Base-by-base conservation (phyloP, 2,888 invertebrate species). In the Drosophila yooni region DNA sequence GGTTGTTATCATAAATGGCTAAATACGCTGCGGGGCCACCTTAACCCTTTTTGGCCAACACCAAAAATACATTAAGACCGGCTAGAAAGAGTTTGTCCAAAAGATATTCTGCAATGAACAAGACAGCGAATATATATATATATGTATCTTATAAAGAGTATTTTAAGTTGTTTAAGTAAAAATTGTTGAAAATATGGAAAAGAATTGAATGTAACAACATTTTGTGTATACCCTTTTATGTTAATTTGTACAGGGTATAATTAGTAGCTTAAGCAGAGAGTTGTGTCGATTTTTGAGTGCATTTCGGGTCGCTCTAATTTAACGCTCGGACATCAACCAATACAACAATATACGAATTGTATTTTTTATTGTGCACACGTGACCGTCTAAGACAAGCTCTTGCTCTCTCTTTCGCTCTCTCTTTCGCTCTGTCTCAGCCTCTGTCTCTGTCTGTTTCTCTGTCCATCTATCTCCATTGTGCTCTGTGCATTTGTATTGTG, bases 311-410 rank as follows among this genome's bases (percentile, higher is more conserved):
- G 60, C 53, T 70, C 57, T 27, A 57, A 59, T 64, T 57, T 61
- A 61, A 60, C 11, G 67, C 73, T 36, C 58, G 43, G 40, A 57
- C 51, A 68, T 52, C 46, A 52, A 56, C 52, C 59, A 43, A 68
- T 61, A 54, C 60, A 50, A 70, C 57, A 74, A 62, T 64, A 79
- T 82, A 56, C 50, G 67, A 81, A 79, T 81, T 86, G 74, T 73
- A 79, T 86, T 75, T 88, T 90, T 90, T 88, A 90, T 90, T 76
- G 82, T 71, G 70, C 73, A 83, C 76, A 83, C 90, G 87, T 90
- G 87, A 76, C 72, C 10, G 40, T 56, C 52, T 31, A 11, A 38
- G 38, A 51, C 8, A 8, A 15, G 4, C 25, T 13, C 29, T 33
- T 5, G 8, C 21, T 34, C 27, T 21, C 51, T 43, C 51, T 25